A percentile compares a stretch with the other conserved stretches of the same genome.
Evolutionary conservation across 1,140 invertebrate genomes (phyloP).

Genomic region (Ceratina australensis): DNA sequence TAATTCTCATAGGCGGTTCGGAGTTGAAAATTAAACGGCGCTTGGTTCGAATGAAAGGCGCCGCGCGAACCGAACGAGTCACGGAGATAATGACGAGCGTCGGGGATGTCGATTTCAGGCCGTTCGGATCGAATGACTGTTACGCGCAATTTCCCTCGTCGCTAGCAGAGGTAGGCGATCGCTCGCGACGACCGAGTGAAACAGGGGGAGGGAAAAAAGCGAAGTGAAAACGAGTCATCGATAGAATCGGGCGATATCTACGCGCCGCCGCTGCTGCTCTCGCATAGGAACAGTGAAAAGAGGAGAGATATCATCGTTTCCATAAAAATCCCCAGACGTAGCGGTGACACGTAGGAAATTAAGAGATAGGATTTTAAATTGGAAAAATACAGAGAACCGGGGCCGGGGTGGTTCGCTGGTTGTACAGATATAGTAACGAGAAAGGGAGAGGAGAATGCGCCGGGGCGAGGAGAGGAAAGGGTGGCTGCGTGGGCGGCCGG

Average conservation of each 20-base stretch:
- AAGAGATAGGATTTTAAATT: constrained; percentile 77
- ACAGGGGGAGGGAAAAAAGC: constrained; percentile 10
- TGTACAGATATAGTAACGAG: constrained; percentile 48
- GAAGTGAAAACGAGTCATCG: constrained; percentile 35
- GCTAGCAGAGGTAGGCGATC: constrained; percentile 10
- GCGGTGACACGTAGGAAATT: constrained; percentile 78
- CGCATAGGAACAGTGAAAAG: constrained; percentile 65
- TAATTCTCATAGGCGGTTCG: neutral
- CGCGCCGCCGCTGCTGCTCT: constrained; percentile 46
- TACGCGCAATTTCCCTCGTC: constrained; percentile 62
- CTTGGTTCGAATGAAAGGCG: constrained; percentile 3
- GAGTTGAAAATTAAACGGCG: neutral
- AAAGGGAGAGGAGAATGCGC: constrained; percentile 34
- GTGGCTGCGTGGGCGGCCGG: constrained; percentile 24
- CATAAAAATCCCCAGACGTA: constrained; percentile 74
- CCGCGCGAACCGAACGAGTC: neutral
- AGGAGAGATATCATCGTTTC: constrained; percentile 62
- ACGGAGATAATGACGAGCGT: constrained; percentile 27
- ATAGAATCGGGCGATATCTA: constrained; percentile 51
- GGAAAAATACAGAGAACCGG: constrained; percentile 60
- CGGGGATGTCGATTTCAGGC: constrained; percentile 39
- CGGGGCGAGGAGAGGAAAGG: constrained; percentile 1
- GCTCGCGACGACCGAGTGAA: neutral
- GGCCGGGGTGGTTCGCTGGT: neutral
- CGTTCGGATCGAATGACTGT: constrained; percentile 35